A percentile compares a stretch with the other conserved stretches of the same genome.
phyloP scores from a whole-genome alignment of 2,888 invertebrate species.

The Caenorhabditis sp. region DNA sequence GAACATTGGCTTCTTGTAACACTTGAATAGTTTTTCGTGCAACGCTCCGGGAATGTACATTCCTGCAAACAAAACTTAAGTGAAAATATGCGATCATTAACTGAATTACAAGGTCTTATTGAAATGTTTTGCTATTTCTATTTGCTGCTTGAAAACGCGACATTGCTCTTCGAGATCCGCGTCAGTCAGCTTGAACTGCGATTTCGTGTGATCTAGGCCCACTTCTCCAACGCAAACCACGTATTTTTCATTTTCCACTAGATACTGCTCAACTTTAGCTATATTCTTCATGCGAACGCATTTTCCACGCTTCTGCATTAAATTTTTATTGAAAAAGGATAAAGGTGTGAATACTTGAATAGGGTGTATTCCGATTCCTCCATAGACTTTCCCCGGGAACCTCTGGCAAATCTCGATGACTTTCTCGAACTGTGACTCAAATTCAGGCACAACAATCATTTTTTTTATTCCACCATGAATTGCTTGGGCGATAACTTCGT shows the following conservation, averaged over 20 bases:
- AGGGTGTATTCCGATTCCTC: constrained; percentile 79
- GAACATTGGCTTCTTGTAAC: constrained; percentile 78
- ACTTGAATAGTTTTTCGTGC: constrained; percentile 80
- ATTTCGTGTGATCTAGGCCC: constrained; percentile 80
- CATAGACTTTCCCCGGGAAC: constrained; percentile 69
- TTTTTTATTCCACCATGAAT: constrained; percentile 71
- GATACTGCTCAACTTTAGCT: constrained; percentile 76
- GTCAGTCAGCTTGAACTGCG: constrained; percentile 77
- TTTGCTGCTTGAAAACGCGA: constrained; percentile 79
- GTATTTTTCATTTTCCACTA: constrained; percentile 76
- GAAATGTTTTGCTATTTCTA: constrained; percentile 71
- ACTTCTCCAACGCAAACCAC: constrained; percentile 80
- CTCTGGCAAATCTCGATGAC: constrained; percentile 66
- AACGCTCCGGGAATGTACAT: constrained; percentile 81
- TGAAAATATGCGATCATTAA: not conserved
- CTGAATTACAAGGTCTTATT: constrained; percentile 72
- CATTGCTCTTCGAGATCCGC: constrained; percentile 79
- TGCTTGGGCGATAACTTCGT: constrained; percentile 67
- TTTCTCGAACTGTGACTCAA: constrained; percentile 68
- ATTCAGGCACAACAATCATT: constrained; percentile 75
- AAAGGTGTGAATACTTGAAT: constrained; percentile 79
- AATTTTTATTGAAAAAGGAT: not conserved
- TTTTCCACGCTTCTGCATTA: constrained; percentile 59
- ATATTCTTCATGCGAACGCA: constrained; percentile 74
- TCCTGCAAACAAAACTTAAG: constrained; percentile 74